These are phyloP conservation scores for Menidia menidia DNA, from an alignment of 2,797 vertebrate species.

Conservation along the genomic window DNA sequence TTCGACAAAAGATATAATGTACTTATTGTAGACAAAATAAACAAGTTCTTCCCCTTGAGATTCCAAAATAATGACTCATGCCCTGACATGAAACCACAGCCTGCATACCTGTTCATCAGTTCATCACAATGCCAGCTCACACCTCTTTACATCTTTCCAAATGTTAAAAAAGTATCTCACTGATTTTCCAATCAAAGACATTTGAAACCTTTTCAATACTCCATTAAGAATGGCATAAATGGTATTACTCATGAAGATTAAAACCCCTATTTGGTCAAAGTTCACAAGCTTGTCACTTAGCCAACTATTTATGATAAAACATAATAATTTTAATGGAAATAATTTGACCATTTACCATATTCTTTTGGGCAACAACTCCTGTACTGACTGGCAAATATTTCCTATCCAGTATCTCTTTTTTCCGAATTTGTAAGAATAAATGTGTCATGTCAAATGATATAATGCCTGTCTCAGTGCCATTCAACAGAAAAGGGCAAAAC, in stretches of 20 bases:
- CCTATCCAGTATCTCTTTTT: slow-evolving; percentile 27
- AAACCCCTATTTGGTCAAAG: neutral
- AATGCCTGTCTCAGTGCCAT: slow-evolving; percentile 48
- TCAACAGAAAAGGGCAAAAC: slow-evolving; percentile 64
- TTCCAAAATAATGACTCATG: too few species aligned
- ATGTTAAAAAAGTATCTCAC: too few species aligned
- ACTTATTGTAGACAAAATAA: too few species aligned
- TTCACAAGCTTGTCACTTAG: neutral
- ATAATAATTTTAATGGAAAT: neutral
- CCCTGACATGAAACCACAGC: too few species aligned
- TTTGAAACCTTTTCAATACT: too few species aligned
- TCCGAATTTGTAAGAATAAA: slow-evolving; percentile 49
- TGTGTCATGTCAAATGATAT: slow-evolving; percentile 51
- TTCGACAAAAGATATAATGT: too few species aligned
- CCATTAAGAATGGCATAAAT: neutral
- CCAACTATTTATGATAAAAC: slow-evolving; percentile 5
- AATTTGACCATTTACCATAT: neutral
- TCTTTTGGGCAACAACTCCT: slow-evolving; percentile 4
- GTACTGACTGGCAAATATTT: slow-evolving; percentile 30
- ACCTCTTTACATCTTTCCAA: too few species aligned
- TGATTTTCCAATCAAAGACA: too few species aligned
- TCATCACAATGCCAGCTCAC: too few species aligned
- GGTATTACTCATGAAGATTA: slow-evolving; percentile 32
- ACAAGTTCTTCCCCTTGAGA: too few species aligned
- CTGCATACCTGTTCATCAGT: too few species aligned